Evolutionary conservation across 1,140 invertebrate species (phyloP).

Genomic region (Solen grandis): DNA sequence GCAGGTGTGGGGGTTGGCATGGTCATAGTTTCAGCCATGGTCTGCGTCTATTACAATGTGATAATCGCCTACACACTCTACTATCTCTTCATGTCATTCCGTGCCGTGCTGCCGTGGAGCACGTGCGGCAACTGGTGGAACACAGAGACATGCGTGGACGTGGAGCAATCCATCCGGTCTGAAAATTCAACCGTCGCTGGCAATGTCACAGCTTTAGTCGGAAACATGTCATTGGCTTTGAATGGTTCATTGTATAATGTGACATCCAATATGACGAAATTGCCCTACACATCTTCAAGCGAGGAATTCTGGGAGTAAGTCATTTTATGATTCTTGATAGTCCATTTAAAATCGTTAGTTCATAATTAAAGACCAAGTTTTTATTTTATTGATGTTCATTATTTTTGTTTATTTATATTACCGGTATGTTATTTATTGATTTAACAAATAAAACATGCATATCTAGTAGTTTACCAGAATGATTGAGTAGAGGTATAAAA

Average conservation of each 20-base stretch:
- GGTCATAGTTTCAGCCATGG: slow-evolving; percentile 95
- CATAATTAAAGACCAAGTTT: too few species aligned
- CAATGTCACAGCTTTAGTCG: slow-evolving; percentile 8
- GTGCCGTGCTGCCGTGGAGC: slow-evolving; percentile 92
- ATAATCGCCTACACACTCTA: slow-evolving; percentile 99
- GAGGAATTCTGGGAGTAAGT: slow-evolving; percentile 79
- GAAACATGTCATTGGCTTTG: neutral
- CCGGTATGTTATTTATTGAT: too few species aligned
- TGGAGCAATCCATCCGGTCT: neutral
- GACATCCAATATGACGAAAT: neutral
- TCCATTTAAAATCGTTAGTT: too few species aligned
- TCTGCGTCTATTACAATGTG: slow-evolving; percentile 99
- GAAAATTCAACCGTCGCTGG: neutral
- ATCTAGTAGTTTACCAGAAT: too few species aligned
- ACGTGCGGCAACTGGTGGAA: slow-evolving; percentile 94
- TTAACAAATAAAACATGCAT: too few species aligned
- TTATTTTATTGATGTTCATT: too few species aligned
- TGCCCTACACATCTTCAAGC: slow-evolving; percentile 63
- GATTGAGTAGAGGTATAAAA: too few species aligned
- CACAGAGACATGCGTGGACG: slow-evolving; percentile 81
- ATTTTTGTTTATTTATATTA: too few species aligned
- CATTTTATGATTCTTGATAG: too few species aligned
- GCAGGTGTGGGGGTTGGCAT: slow-evolving; percentile 78
- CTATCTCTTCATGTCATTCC: slow-evolving; percentile 95
- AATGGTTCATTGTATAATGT: neutral